These are phyloP conservation scores for Drosophila subpulchrella DNA, from an alignment of 1,140 invertebrate genomes.

Conservation along the genomic window DNA sequence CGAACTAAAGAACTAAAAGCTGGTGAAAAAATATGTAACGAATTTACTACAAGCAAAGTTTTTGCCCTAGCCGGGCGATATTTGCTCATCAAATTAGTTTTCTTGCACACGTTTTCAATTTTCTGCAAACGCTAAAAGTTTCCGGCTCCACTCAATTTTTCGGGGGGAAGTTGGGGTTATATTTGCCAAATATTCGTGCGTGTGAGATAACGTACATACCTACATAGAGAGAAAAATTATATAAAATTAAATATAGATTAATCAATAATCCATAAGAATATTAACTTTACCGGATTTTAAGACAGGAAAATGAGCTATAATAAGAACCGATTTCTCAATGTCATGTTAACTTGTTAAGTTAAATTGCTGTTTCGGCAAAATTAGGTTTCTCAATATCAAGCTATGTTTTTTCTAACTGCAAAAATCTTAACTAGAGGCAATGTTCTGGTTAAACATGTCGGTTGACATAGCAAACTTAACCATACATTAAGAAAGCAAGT, in stretches of 20 bases:
- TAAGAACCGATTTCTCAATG: too few relatives aligned
- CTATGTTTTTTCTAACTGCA: too few relatives aligned
- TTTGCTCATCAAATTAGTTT: conserved; percentile 78
- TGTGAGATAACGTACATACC: conserved; percentile 8
- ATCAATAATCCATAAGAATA: not conserved
- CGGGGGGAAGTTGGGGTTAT: conserved; percentile 5
- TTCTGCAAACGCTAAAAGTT: conserved; percentile 67
- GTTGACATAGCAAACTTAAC: too few relatives aligned
- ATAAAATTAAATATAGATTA: not conserved
- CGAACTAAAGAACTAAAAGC: not conserved
- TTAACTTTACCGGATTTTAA: too few relatives aligned
- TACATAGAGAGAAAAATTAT: not conserved
- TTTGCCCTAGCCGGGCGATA: conserved; percentile 37
- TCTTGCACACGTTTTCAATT: conserved; percentile 76
- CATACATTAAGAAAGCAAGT: too few relatives aligned
- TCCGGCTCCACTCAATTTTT: conserved; percentile 27
- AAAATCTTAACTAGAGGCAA: too few relatives aligned
- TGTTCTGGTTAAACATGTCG: too few relatives aligned
- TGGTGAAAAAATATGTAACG: conserved; percentile 20
- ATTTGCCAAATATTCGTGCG: conserved; percentile 34
- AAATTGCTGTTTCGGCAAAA: too few relatives aligned
- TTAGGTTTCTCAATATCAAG: too few relatives aligned
- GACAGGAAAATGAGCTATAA: too few relatives aligned
- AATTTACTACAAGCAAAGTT: conserved; percentile 34
- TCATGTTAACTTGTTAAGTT: too few relatives aligned